These are phyloP conservation scores for Pteria penguin DNA, from an alignment of 2,888 invertebrate genomes.

Conservation along the genomic window DNA sequence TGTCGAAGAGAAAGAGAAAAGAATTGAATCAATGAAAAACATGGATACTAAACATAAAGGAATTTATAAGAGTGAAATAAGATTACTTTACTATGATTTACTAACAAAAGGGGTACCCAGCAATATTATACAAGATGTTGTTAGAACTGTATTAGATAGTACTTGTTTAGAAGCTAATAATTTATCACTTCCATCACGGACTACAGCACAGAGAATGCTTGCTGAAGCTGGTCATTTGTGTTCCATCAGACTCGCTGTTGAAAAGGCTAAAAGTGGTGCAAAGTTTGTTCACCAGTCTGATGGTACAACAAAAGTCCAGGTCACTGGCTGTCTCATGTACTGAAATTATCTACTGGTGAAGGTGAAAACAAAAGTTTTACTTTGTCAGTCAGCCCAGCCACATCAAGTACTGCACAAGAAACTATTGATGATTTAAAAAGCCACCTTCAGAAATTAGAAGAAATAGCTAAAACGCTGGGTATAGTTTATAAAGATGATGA, in stretches of 20 bases:
- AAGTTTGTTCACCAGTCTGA: slow-evolving; percentile 22
- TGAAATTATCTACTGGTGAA: slow-evolving; percentile 18
- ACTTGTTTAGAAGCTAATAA: slow-evolving; percentile 11
- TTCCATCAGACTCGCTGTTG: slow-evolving; percentile 20
- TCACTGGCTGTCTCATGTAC: slow-evolving; percentile 22
- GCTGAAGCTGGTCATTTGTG: slow-evolving; percentile 20
- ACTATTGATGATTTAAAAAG: slow-evolving; percentile 16
- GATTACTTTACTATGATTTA: slow-evolving; percentile 24
- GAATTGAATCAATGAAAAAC: slow-evolving; percentile 16
- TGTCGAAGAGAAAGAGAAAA: slow-evolving; percentile 13
- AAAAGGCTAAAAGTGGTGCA: background rate
- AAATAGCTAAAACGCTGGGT: slow-evolving; percentile 20
- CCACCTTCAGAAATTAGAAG: slow-evolving; percentile 17
- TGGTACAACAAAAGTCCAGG: slow-evolving; percentile 19
- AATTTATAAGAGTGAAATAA: slow-evolving; percentile 18
- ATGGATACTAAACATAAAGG: slow-evolving; percentile 16
- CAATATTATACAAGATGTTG: slow-evolving; percentile 24
- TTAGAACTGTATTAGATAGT: slow-evolving; percentile 21
- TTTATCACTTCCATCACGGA: slow-evolving; percentile 8
- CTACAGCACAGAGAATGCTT: slow-evolving; percentile 25
- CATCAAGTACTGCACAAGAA: slow-evolving; percentile 13
- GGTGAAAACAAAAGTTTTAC: slow-evolving; percentile 20
- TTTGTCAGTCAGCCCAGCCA: slow-evolving; percentile 21
- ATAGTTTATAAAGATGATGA: background rate
- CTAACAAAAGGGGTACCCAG: slow-evolving; percentile 22